phyloP scores from a whole-genome alignment of 2,113 vertebrate species.

The Rhipidura dahli region DNA sequence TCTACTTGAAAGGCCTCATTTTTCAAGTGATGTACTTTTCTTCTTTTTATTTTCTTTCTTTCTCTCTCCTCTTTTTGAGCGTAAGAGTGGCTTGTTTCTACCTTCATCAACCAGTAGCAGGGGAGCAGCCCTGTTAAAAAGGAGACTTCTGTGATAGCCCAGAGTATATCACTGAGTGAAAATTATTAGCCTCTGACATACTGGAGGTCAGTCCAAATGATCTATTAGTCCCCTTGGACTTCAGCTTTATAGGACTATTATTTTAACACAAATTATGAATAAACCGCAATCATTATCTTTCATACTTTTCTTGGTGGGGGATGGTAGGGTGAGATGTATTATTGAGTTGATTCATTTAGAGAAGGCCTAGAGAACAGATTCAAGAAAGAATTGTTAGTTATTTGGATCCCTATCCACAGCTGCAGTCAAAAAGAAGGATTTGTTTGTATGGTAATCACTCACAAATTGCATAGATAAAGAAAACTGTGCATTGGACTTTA shows the following conservation, averaged over 20 bases:
- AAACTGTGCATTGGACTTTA: neutral
- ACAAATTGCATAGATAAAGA: neutral
- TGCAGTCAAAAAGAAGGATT: neutral
- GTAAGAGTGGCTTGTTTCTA: neutral
- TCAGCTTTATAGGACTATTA: neutral
- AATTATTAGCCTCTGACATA: neutral
- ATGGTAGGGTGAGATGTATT: neutral
- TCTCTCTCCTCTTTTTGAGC: neutral
- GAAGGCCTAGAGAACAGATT: neutral
- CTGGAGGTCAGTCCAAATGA: neutral
- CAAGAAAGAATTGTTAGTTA: neutral
- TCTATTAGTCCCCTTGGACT: neutral
- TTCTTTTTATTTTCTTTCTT: neutral
- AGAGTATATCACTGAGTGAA: neutral
- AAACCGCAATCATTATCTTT: neutral
- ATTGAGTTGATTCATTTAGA: neutral
- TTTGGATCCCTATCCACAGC: neutral
- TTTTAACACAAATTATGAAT: slow-evolving; percentile 4
- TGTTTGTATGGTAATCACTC: neutral
- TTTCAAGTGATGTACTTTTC: neutral
- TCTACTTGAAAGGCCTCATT: neutral
- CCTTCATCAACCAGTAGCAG: neutral
- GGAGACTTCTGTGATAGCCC: neutral
- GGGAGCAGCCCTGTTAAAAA: neutral
- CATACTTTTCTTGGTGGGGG: neutral